A percentile compares a stretch with the other conserved stretches of the same genome.
These are phyloP conservation scores for Eurystomus glaucurus DNA, from an alignment of 2,797 vertebrate species.

Conservation along the genomic window DNA sequence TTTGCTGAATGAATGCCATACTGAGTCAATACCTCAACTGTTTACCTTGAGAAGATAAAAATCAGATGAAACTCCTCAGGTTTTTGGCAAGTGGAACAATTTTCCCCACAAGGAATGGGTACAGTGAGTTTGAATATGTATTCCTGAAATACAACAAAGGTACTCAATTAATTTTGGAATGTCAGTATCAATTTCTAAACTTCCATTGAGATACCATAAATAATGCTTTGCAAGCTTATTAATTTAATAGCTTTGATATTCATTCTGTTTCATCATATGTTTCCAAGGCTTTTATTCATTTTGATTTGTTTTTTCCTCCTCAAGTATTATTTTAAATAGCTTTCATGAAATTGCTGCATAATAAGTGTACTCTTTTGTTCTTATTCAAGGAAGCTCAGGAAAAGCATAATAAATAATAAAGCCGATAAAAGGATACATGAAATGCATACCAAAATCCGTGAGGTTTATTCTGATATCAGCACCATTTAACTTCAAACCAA, in stretches of 20 bases:
- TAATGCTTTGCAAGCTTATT: slow-evolving; percentile 51
- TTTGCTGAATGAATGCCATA: neutral
- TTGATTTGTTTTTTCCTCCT: slow-evolving; percentile 72
- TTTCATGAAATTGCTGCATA: slow-evolving; percentile 56
- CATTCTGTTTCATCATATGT: slow-evolving; percentile 53
- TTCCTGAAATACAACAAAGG: slow-evolving; percentile 52
- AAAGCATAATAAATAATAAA: slow-evolving; percentile 66
- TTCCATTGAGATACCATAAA: slow-evolving; percentile 56
- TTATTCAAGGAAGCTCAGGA: slow-evolving; percentile 36
- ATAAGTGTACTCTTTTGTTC: slow-evolving; percentile 40
- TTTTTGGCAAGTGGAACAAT: slow-evolving; percentile 21
- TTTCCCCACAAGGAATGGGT: neutral
- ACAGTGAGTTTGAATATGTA: neutral
- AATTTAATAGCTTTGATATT: slow-evolving; percentile 70
- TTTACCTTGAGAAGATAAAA: slow-evolving; percentile 36
- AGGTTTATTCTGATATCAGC: neutral
- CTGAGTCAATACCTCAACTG: neutral
- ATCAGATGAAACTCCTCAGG: neutral
- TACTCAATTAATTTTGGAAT: slow-evolving; percentile 49
- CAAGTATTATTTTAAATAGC: slow-evolving; percentile 67
- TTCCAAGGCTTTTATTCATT: slow-evolving; percentile 67
- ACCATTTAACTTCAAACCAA: slow-evolving; percentile 19
- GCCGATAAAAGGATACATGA: slow-evolving; percentile 51
- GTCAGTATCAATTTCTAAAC: slow-evolving; percentile 57
- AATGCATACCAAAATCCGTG: slow-evolving; percentile 16